phyloP scores from a whole-genome alignment of 1,140 invertebrate species.

The Neodiprion virginianus region DNA sequence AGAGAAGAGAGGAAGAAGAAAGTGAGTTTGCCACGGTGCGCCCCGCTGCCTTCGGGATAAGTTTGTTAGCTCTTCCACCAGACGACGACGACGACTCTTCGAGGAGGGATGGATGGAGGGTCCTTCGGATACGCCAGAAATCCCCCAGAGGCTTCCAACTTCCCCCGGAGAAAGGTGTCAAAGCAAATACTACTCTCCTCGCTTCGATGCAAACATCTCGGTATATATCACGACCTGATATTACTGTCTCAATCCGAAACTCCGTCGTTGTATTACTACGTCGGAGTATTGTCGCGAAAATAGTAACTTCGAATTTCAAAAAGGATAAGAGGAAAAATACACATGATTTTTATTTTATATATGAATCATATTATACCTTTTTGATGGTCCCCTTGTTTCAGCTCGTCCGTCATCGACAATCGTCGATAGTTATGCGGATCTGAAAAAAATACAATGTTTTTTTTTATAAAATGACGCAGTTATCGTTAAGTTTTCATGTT shows the following conservation, averaged over 20 bases:
- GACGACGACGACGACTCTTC: neutral
- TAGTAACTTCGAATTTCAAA: neutral
- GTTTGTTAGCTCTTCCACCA: constrained; percentile 46
- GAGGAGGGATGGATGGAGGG: neutral
- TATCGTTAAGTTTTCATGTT: too few species aligned
- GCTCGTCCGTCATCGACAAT: too few species aligned
- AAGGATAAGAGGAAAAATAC: too few species aligned
- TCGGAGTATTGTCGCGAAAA: neutral
- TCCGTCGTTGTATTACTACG: neutral
- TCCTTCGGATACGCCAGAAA: neutral
- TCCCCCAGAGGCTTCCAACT: neutral
- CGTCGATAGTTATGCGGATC: too few species aligned
- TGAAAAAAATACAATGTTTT: too few species aligned
- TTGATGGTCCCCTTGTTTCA: too few species aligned
- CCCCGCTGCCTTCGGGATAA: constrained; percentile 38
- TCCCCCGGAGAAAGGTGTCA: neutral
- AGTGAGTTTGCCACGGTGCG: constrained; percentile 42
- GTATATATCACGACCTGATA: too few species aligned
- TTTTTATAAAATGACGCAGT: too few species aligned
- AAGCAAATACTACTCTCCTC: neutral
- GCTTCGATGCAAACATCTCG: too few species aligned
- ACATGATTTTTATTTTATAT: too few species aligned
- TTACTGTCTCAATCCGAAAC: too few species aligned
- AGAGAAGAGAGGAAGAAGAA: constrained; percentile 33
- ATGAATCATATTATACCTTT: too few species aligned